phyloP scores from a whole-genome alignment of 1,140 invertebrate species.

The Metaphire vulgaris region DNA sequence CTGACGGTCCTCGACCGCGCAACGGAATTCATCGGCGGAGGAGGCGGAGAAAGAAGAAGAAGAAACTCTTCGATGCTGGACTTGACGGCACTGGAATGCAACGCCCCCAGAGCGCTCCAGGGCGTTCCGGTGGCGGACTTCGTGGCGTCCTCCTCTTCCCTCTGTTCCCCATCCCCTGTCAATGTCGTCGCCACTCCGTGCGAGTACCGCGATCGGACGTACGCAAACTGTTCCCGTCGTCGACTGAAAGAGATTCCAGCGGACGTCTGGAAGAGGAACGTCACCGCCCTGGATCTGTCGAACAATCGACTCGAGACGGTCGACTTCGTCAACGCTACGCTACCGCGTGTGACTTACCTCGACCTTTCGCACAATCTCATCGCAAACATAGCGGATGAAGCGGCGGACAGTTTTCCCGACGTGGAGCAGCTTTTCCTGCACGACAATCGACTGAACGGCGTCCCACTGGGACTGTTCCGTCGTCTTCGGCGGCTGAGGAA shows the following conservation, averaged over 20 bases:
- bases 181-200: no score
- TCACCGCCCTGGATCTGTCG: not conserved
- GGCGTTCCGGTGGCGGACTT: not conserved
- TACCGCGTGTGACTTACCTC: not conserved
- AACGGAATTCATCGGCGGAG: no score
- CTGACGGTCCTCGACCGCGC: not conserved
- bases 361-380: not conserved
- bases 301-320: not conserved
- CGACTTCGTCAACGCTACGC: not conserved
- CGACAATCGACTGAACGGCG: not conserved
- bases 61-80: not conserved
- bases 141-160: not conserved
- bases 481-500: not conserved
- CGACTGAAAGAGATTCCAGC: not conserved
- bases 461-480: no score
- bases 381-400: not conserved
- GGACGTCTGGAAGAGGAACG: not conserved
- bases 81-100: not conserved
- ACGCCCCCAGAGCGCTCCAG: not conserved
- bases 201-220: not conserved
- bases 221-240: not conserved
- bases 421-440: not conserved
- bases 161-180: not conserved
- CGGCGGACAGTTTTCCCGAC: not conserved
- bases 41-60: not conserved